Evolutionary conservation across 2,797 vertebrate species (phyloP).

Genomic region (Loriculus beryllinus): DNA sequence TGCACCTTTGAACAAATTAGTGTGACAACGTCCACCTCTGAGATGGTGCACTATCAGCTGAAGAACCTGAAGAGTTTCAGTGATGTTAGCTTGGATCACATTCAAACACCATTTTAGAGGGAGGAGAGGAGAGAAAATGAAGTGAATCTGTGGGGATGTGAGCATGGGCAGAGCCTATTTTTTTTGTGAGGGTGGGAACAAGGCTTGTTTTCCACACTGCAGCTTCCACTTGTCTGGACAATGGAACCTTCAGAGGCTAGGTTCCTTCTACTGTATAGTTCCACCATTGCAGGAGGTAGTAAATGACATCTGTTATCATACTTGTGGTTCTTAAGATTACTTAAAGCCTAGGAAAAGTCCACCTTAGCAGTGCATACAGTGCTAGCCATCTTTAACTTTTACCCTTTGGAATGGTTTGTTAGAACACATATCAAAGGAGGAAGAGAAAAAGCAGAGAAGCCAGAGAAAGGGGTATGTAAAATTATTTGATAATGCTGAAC

Average conservation of each 20-base stretch:
- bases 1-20: background rate
- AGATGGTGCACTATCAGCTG: background rate
- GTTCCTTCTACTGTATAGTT: background rate
- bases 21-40: accelerated
- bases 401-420: background rate
- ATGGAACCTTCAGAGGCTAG: background rate
- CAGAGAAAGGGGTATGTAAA: background rate
- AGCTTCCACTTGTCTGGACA: background rate
- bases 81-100: background rate
- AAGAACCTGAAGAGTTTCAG: background rate
- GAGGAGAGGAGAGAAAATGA: background rate
- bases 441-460: background rate
- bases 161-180: background rate
- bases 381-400: background rate
- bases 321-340: background rate
- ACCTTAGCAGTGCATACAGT: background rate
- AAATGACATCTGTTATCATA: background rate
- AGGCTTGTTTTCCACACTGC: background rate
- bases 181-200: background rate
- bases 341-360: background rate
- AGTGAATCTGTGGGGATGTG: background rate
- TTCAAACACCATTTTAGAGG: background rate
- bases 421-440: background rate
- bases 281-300: background rate
- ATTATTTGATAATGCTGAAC: background rate